A percentile compares a stretch with the other conserved stretches of the same genome.
These are phyloP conservation scores for Prunella himalayana DNA, from an alignment of 2,113 vertebrate species.

Conservation along the genomic window DNA sequence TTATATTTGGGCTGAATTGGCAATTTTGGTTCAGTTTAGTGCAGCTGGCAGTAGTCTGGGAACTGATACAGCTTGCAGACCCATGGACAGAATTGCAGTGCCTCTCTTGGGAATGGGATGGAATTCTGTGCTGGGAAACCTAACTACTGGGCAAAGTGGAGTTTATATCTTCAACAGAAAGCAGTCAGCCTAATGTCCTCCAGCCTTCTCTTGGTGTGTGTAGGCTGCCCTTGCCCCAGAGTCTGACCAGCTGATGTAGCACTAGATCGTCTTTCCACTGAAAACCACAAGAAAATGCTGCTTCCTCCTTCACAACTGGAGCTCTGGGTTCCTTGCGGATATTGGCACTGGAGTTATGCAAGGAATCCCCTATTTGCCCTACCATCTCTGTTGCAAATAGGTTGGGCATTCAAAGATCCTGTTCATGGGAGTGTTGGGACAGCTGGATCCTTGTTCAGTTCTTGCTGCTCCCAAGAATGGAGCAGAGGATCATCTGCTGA, in stretches of 20 bases:
- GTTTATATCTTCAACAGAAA: background rate
- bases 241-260: background rate
- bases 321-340: background rate
- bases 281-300: background rate
- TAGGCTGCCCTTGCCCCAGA: background rate
- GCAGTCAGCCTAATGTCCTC: background rate
- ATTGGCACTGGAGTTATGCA: background rate
- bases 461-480: constrained; percentile 2
- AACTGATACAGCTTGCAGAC: background rate
- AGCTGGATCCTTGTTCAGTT: constrained; percentile 40
- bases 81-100: background rate
- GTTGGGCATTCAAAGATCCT: background rate
- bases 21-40: background rate
- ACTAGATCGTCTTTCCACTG: background rate
- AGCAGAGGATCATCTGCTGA: constrained; percentile 22
- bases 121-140: background rate
- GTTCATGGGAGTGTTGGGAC: constrained; percentile 8
- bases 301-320: background rate
- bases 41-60: background rate
- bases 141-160: background rate
- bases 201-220: background rate
- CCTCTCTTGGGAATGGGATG: background rate
- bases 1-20: background rate
- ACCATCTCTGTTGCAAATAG: background rate
- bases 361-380: background rate